These are phyloP conservation scores for Notospermus geniculatus DNA, from an alignment of 1,140 invertebrate species.

Conservation along the genomic window DNA sequence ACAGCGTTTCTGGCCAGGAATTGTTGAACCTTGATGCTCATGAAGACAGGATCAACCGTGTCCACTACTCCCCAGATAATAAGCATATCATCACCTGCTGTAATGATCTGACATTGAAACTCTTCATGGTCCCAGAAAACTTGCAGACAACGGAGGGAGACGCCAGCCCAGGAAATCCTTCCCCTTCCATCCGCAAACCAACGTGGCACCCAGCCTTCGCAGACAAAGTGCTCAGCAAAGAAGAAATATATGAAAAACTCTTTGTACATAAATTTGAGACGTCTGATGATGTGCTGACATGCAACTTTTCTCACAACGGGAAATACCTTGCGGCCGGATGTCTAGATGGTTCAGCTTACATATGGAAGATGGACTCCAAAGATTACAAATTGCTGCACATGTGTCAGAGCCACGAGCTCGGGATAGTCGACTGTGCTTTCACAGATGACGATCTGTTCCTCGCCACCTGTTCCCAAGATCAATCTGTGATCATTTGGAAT, in stretches of 20 bases:
- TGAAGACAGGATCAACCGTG: conserved; percentile 2
- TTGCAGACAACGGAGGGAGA: neutral
- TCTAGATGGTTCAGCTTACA: neutral
- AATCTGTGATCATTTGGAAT: neutral
- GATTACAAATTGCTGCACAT: neutral
- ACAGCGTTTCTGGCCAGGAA: conserved; percentile 1
- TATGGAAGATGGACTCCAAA: neutral
- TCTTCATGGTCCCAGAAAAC: neutral
- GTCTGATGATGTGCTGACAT: neutral
- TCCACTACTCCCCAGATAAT: neutral
- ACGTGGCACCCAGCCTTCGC: conserved; percentile 8
- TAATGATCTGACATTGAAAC: neutral
- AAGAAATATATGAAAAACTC: neutral
- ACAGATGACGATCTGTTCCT: neutral
- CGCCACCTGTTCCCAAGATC: neutral
- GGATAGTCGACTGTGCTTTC: neutral
- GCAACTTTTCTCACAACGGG: neutral
- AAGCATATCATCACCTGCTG: neutral
- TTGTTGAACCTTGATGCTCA: neutral
- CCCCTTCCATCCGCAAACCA: neutral
- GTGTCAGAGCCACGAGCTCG: neutral
- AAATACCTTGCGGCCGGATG: neutral
- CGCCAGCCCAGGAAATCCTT: neutral
- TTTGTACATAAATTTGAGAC: neutral
- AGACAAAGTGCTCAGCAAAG: neutral